phyloP scores from a whole-genome alignment of 1,140 invertebrate genomes.

The Nilaparvata lugens region DNA sequence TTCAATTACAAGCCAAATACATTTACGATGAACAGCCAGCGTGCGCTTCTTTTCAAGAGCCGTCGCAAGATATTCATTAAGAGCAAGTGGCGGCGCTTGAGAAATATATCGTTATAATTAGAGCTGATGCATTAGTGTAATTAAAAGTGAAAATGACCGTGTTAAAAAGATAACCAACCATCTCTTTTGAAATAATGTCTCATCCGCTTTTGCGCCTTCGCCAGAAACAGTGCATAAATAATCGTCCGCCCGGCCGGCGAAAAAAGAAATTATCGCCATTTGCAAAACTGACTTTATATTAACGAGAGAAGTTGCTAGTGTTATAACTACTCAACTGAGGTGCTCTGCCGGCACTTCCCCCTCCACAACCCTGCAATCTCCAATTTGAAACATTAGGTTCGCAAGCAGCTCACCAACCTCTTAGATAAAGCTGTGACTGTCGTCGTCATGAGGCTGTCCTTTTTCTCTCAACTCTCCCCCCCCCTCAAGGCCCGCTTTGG shows the following conservation, averaged over 20 bases:
- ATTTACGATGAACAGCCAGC: not conserved
- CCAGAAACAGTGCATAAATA: constrained; percentile 17
- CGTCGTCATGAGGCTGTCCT: no score
- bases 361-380: not conserved
- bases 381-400: not conserved
- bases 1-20: constrained; percentile 1
- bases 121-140: constrained; percentile 17
- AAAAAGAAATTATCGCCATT: constrained; percentile 14
- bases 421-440: no score
- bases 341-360: not conserved
- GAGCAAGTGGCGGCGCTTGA: constrained; percentile 1
- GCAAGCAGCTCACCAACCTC: no score
- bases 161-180: constrained; percentile 18
- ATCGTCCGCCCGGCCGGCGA: constrained; percentile 9
- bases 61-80: constrained; percentile 12
- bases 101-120: constrained; percentile 18
- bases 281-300: constrained; percentile 12
- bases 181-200: constrained; percentile 17
- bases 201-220: constrained; percentile 14
- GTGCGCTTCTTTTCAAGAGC: not conserved
- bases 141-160: constrained; percentile 19
- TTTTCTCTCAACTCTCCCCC: no score
- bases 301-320: constrained; percentile 15
- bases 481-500: no score
- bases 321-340: constrained; percentile 9